phyloP scores from a whole-genome alignment of 2,797 vertebrate species.

The Heterohyrax brucei region DNA sequence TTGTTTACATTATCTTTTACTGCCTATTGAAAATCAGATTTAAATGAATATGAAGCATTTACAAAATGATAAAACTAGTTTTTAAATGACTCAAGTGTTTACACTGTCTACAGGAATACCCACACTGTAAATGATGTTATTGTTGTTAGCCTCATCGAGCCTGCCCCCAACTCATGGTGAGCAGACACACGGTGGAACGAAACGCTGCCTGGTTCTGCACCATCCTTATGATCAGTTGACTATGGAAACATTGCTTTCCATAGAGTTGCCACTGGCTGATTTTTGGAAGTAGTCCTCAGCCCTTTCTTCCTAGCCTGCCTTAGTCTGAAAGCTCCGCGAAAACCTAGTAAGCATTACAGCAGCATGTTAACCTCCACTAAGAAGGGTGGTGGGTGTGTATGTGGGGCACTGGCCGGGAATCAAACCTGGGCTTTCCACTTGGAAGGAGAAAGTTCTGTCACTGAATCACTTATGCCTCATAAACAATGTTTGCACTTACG shows the following conservation, averaged over 20 bases:
- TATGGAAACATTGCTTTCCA: background rate
- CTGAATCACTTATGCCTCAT: background rate
- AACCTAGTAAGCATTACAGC: background rate
- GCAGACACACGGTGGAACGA: background rate
- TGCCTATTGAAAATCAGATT: constrained; percentile 58
- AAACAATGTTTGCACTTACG: background rate
- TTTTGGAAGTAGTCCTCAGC: background rate
- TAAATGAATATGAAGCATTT: constrained; percentile 35
- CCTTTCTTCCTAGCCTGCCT: background rate
- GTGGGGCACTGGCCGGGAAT: background rate
- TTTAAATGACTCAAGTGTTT: background rate
- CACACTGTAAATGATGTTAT: no score
- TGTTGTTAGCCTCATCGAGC: no score
- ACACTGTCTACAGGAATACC: no score
- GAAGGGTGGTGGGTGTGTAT: background rate
- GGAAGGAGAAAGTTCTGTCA: background rate
- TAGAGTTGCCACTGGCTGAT: background rate
- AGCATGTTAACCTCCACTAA: background rate
- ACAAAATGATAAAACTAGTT: background rate
- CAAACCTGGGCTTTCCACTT: background rate
- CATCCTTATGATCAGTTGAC: background rate
- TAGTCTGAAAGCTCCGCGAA: background rate
- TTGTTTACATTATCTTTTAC: constrained; percentile 42
- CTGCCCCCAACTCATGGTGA: background rate
- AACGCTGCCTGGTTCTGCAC: background rate